Evolutionary conservation across 2,113 vertebrate species (phyloP), one percentile per base, ranked within the genome.

Genomic region (Coptodon rendalli): DNA sequence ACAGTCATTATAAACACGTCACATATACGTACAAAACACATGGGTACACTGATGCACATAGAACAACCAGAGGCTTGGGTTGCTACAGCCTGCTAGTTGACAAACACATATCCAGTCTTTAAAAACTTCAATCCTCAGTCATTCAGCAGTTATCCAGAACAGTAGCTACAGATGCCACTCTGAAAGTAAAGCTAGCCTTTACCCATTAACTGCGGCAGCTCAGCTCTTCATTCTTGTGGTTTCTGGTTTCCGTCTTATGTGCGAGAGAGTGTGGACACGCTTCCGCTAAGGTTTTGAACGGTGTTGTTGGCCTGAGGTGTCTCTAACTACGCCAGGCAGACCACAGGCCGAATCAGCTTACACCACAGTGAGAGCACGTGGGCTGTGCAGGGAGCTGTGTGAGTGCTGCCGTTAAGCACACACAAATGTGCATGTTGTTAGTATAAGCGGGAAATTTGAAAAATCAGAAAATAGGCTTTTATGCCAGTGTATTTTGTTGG

Each of bases 281-380:
- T 94, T 94, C 92, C 90, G 88, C 83, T 83, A 80, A 78, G 92
- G 82, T 84, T 87, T 90, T 92, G 84, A 91, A 88, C 53, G 38
- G 68, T 86, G 89, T 93, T 88, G 89, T 94, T 92, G 91, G 91
- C 92, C 88, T 13, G 90, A 91, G 87, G 87, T 90, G 91, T 93
- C 89, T 91, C 88, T 90, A 85, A 91, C 87, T 85, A 86, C 76
- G 89, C 86, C 90, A 89, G 87, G 86, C 89, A 89, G 92, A 94
- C 94, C 95, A 91, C 94, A 93, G 86, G 87, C 87, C 63, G 91
- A 93, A 52, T 96, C 94, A 57, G 85, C 85, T 95, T 95, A 94
- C 93, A 95, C 93, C 92, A 80, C 94, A 93, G 85, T 4, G 85
- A 87, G 79, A 85, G 87, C 86, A 80, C 83, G 84, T 52, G 6